These are phyloP conservation scores for Oncorhynchus masou DNA, from an alignment of 2,113 vertebrate species.

Conservation along the genomic window DNA sequence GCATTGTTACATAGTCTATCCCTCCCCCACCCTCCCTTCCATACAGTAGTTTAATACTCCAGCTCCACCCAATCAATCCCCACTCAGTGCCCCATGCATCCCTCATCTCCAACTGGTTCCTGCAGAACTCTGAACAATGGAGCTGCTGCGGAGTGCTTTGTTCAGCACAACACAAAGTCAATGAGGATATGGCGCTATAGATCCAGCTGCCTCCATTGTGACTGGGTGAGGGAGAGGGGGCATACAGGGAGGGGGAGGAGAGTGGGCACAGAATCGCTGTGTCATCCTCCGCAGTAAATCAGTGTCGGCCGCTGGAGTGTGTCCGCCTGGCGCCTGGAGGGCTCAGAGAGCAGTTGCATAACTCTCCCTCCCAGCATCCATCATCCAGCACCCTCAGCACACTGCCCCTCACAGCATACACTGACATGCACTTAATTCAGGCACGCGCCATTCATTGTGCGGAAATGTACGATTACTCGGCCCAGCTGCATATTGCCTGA, in stretches of 20 bases:
- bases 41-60: constrained; percentile 35
- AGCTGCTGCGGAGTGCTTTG: constrained; percentile 66
- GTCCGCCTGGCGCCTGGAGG: constrained; percentile 59
- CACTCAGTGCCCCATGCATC: constrained; percentile 40
- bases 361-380: constrained; percentile 60
- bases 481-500: no score
- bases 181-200: constrained; percentile 62
- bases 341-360: constrained; percentile 66
- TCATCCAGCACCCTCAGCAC: constrained; percentile 46
- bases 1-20: neutral
- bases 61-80: constrained; percentile 46
- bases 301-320: constrained; percentile 60
- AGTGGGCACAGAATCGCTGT: constrained; percentile 61
- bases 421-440: constrained; percentile 16
- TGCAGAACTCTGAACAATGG: constrained; percentile 66
- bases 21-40: neutral
- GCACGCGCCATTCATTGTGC: constrained; percentile 26
- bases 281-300: constrained; percentile 75
- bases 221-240: constrained; percentile 46
- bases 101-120: constrained; percentile 57
- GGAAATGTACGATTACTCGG: neutral
- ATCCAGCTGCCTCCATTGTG: constrained; percentile 66
- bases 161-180: constrained; percentile 72
- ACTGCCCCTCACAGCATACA: constrained; percentile 23
- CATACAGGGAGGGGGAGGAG: neutral